Percentiles rank a stretch among this genome's conserved stretches.
Conservation (phyloP, 2,113 vertebrate genomes). For the Ptychochromis oligacanthus region DNA sequence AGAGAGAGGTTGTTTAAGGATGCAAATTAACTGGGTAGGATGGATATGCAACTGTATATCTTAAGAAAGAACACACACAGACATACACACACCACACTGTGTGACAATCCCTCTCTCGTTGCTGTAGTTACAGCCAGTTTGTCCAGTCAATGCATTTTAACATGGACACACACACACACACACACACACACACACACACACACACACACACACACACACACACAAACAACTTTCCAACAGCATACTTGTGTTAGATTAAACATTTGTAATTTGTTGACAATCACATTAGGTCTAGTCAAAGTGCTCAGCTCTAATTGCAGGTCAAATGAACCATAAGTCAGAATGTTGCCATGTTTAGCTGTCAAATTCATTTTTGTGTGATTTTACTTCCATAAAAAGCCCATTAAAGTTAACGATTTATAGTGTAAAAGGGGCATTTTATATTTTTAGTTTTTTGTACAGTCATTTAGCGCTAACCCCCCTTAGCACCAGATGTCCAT, state of each 20-base stretch:
- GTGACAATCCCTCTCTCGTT: constrained; percentile 19
- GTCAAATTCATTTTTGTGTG: background rate
- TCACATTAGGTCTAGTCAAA: background rate
- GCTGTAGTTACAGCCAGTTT: constrained; percentile 54
- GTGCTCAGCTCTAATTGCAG: background rate
- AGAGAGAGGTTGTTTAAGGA: constrained; percentile 10
- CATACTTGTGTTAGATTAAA: background rate
- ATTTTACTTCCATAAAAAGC: background rate
- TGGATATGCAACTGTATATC: constrained; percentile 24
- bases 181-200: background rate
- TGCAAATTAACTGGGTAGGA: constrained; percentile 54
- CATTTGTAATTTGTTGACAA: background rate
- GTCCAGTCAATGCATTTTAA: constrained; percentile 57
- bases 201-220: background rate
- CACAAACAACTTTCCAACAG: background rate
- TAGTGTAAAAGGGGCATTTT: background rate
- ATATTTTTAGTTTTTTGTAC: background rate
- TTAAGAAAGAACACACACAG: constrained; percentile 13
- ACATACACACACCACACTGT: background rate
- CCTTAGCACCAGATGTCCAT: background rate
- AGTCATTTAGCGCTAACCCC: background rate
- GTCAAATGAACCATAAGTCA: background rate
- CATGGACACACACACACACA: background rate
- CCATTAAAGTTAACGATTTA: background rate
- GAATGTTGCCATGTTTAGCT: background rate